Evolutionary conservation across 2,888 invertebrate species (phyloP).

Genomic region (Bimastos eiseni): DNA sequence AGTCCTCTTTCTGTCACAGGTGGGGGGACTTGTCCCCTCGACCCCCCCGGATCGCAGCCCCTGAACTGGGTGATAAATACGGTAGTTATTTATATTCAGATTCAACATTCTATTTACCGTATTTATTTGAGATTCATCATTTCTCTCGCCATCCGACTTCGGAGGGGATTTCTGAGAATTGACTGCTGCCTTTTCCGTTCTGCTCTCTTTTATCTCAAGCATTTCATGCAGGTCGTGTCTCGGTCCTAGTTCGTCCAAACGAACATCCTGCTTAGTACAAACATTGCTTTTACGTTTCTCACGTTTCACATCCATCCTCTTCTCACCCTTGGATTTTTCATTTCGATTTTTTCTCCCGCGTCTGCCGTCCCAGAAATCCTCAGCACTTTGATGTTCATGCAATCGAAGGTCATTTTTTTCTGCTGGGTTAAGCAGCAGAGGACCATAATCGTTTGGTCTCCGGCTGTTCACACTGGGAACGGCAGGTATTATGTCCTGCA

Average conservation of each 20-base stretch:
- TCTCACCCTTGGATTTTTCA: background rate
- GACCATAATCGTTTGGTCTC: background rate
- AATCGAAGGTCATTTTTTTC: background rate
- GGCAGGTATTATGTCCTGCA: background rate
- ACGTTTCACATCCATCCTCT: background rate
- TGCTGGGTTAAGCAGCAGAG: background rate
- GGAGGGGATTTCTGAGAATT: background rate
- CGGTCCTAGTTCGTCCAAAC: background rate
- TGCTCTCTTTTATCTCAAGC: background rate
- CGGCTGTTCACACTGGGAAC: background rate
- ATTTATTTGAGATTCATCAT: background rate
- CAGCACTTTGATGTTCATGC: slow-evolving; percentile 2
- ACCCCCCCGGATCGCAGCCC: too few species aligned
- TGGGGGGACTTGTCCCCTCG: too few species aligned
- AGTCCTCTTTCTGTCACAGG: too few species aligned
- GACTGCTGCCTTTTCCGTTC: background rate
- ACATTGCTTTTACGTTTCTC: background rate
- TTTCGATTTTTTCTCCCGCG: background rate
- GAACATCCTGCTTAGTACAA: slow-evolving; percentile 13
- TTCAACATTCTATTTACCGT: background rate
- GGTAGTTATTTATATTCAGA: background rate
- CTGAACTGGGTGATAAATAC: background rate
- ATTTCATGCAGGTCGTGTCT: background rate
- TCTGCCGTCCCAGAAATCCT: background rate
- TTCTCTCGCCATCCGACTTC: slow-evolving; percentile 4